Evolutionary conservation across 2,113 vertebrate species (phyloP), one percentile per base, ranked within the genome.

Genomic region (Hiodon tergisus): DNA sequence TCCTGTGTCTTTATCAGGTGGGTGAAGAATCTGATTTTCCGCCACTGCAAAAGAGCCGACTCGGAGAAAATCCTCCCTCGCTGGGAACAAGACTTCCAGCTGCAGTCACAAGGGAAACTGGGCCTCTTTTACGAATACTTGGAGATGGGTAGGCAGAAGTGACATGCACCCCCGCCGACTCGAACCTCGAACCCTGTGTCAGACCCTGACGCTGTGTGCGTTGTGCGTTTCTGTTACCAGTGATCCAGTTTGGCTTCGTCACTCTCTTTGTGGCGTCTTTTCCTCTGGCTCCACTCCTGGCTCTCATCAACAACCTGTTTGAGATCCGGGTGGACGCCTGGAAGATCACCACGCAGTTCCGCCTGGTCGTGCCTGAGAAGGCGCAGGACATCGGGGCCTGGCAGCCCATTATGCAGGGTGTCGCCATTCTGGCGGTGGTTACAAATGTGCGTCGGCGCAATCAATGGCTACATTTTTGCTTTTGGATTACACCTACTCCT

Each of bases 251-350:
- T 89, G 96, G 96, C 78, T 98, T 98, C 79, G 95, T 96, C 80
- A 98, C 95, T 72, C 88, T 98, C 69, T 98, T 98, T 73, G 96
- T 98, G 91, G 95, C 95, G 0, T 98, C 96, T 0, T 98, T 98
- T 60, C 96, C 96, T n/a, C 83, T 98, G 91, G 96, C 95, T 79
- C 96, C 96, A 5, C 86, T 94, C 52, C 87, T 98, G 90, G 96
- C 96, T 63, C 90, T 98, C 52, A 81, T 96, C 58, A 98, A 98
- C 88, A 98, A 98, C 85, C 82, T 97, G 78, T 75, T 95, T 87
- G 96, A 98, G 89, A 94, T 98, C 77, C 91, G 94, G 5, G 76
- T 98, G 73, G 96, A 98, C 8, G 96, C 94, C 0, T 98, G 96
- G 96, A 98, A 98, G 86, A 87, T 94, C 77, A 95, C 92, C 0